These are phyloP conservation scores for Palythoa grandis DNA, from an alignment of 92 coral and sea anemone species.

Conservation along the genomic window DNA sequence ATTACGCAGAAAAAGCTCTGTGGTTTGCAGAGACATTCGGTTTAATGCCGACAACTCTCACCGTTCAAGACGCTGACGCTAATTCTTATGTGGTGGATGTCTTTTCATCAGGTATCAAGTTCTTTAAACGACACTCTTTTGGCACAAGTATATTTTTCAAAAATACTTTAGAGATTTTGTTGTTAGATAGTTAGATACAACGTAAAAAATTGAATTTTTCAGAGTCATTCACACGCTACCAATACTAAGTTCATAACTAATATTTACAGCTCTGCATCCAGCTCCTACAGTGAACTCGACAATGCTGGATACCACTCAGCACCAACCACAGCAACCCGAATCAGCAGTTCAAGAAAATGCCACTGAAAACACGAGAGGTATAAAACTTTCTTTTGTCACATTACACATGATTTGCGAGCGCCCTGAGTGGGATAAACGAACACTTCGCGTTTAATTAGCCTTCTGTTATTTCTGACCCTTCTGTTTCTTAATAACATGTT, in stretches of 20 bases:
- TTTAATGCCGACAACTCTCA: constrained; percentile 1
- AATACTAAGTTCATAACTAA: neutral
- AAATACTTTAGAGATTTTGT: neutral
- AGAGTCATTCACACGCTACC: neutral
- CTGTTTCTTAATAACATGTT: too few relatives aligned
- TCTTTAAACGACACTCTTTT: neutral
- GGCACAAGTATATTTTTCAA: neutral
- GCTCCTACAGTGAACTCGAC: constrained; percentile 4
- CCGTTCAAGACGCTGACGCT: neutral
- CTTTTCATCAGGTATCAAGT: constrained; percentile 4
- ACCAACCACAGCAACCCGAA: neutral
- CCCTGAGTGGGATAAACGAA: too few relatives aligned
- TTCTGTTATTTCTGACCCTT: too few relatives aligned
- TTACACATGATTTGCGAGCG: neutral
- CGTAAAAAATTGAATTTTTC: neutral
- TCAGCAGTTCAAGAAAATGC: neutral
- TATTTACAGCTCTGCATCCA: constrained; percentile 11
- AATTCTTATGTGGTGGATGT: neutral
- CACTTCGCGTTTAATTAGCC: too few relatives aligned
- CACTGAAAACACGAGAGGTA: constrained; percentile 8
- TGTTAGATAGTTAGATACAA: neutral
- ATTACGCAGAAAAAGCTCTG: neutral
- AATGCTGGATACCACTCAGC: neutral
- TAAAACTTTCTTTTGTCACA: neutral
- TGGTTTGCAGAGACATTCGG: constrained; percentile 8